Base-by-base conservation (phyloP, 1,140 invertebrate genomes). In the Leptonema lineaticorne region DNA sequence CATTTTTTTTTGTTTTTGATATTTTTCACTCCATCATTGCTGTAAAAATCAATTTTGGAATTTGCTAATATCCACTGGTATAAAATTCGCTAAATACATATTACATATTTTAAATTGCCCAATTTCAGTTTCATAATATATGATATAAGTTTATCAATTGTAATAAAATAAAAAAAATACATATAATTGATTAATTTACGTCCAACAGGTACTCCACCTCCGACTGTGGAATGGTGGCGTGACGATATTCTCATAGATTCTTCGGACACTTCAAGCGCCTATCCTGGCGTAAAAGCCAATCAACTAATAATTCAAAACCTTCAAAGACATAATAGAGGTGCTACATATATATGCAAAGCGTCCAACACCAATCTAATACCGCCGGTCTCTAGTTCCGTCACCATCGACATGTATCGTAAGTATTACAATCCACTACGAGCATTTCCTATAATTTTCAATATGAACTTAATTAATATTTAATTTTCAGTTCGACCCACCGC, bases 331-430 rank as follows among this genome's bases (percentile, higher is more conserved):
- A 63, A 72, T 59, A 45, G 37, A 18, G 67, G 68, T 26, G 64
- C 64, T 2, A 69, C 57, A 3, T 69, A 57, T 46, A 30, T 27
- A 4, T 72, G 70, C 50, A 63, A 62, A 68, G 70, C 66, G 0
- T 64, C 62, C 6, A 65, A 68, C 26, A 67, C 66, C 8, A 66
- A 71, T 30, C 62, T 65, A n/a, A 8, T 62, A 1, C 62, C 70
- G 14, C 18, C 70, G 16, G 58, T 68, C 5, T 33, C 59, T 9
- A 71, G 50, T 24, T 53, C 26, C 6, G 65, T 71, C 11, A 63
- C 60, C 18, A 58, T 72, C 5, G 70, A 72, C 27, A 69, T 72
- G 67, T 72, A 72, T 37, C 50, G 70, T 72, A 45, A 72, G 70
- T 72, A 66, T 33, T 46, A n/a, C 24, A 8, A 48, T 4, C 11